Base-by-base conservation (phyloP, 2,888 invertebrate genomes). In the Drosophila nigritarsus region DNA sequence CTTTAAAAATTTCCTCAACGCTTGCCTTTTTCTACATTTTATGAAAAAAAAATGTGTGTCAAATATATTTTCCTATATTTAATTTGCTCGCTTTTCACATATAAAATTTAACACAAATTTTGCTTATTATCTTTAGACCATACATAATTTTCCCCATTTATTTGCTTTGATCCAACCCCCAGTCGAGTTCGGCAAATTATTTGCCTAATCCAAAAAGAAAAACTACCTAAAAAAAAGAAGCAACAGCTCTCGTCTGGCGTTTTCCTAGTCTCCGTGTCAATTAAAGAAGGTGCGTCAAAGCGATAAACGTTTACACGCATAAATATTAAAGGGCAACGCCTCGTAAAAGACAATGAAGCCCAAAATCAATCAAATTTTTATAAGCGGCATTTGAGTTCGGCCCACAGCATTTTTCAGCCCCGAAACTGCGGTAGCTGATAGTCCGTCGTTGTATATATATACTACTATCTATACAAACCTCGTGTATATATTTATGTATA, bases 241-340 rank as follows among this genome's bases (percentile, higher is more conserved):
- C 48, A 58, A 56, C 53, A 32, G 45, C 29, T 40, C 36, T 65
- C 27, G 49, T 60, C 55, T 34, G 29, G 2, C 34, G 18, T 48
- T 59, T 58, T 50, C 50, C n/a, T 50, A 42, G 36, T 38, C 30
- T 32, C 24, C 34, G 34, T 49, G 58, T 58, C 72, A 76, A 72
- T 69, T 69, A 55, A 63, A 34, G 36, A 42, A 62, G 61, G 53
- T 63, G 64, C 65, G 65, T 45, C 55, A 73, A 64, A 59, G 70
- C 78, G 83, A 73, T 75, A 75, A 86, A 76, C 82, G 84, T 75
- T 87, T 74, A 70, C 67, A 67, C 84, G 87, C 87, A 89, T 87
- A 87, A 84, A 86, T 86, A 65, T 68, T 62, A 73, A 68, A 69
- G 61, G 65, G 29, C 49, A 64, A 48, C 24, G 27, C 45, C 15